A percentile compares a stretch with the other conserved stretches of the same genome.
Conservation (phyloP, 2,888 invertebrate genomes). For the Agrochola lychnidis region DNA sequence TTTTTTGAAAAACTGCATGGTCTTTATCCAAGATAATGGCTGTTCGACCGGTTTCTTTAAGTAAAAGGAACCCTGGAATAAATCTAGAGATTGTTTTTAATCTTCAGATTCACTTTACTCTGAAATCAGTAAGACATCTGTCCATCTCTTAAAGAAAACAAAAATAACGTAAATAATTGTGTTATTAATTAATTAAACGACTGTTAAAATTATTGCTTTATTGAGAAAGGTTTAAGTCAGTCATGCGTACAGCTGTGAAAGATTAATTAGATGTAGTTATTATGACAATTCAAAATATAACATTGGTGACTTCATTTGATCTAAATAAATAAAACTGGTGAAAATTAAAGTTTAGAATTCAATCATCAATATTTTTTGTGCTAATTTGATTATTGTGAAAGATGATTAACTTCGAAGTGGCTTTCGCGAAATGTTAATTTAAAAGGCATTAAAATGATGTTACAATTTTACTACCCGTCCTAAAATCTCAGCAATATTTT, state of each 20-base stretch:
- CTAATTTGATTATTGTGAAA: neutral
- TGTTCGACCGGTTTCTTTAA: conserved; percentile 7
- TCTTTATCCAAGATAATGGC: neutral
- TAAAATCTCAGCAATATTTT: conserved; percentile 10
- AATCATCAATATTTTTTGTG: conserved; percentile 7
- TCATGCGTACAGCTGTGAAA: neutral
- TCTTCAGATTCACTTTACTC: conserved; percentile 36
- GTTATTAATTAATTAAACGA: neutral
- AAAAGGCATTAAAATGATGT: neutral
- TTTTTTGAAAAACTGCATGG: too few relatives aligned
- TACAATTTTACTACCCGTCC: neutral
- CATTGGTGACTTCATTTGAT: neutral
- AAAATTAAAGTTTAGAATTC: neutral
- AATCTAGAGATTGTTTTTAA: conserved; percentile 18
- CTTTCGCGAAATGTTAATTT: neutral
- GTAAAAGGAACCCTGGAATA: conserved; percentile 15
- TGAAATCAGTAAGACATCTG: conserved; percentile 2
- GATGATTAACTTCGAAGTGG: neutral
- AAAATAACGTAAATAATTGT: neutral
- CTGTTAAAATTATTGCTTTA: neutral
- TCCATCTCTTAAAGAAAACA: neutral
- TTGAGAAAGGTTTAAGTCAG: conserved; percentile 21
- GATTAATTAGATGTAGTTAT: conserved; percentile 24
- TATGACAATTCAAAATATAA: conserved; percentile 11
- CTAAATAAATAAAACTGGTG: neutral